These are phyloP conservation scores for Prosopocoilus inquinatus DNA, from an alignment of 2,888 invertebrate genomes.

Conservation along the genomic window DNA sequence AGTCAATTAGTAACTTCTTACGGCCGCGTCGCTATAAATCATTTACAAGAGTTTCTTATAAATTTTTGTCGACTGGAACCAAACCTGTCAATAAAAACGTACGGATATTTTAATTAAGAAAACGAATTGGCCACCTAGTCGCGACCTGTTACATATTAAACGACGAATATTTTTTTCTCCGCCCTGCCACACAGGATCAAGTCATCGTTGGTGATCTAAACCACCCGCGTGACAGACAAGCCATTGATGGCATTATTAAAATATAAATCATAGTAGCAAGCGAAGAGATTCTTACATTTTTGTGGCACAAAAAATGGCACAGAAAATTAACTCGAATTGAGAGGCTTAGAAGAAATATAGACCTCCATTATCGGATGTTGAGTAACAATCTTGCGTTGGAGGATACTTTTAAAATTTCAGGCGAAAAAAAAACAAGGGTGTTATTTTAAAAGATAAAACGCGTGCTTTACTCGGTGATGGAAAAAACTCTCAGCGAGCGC, in stretches of 20 bases:
- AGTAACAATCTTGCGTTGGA: too few relatives aligned
- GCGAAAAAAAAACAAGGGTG: neutral
- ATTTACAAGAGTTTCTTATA: too few relatives aligned
- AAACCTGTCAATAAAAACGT: neutral
- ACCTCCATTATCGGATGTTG: too few relatives aligned
- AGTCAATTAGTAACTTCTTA: too few relatives aligned
- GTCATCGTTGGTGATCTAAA: slow-evolving; percentile 3
- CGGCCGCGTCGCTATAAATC: too few relatives aligned
- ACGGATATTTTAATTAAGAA: neutral
- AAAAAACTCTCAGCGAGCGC: neutral
- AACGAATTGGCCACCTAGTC: neutral
- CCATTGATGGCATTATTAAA: slow-evolving; percentile 5
- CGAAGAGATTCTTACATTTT: too few relatives aligned
- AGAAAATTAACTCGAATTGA: too few relatives aligned
- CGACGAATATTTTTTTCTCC: neutral
- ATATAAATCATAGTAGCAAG: neutral
- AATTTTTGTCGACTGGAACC: too few relatives aligned
- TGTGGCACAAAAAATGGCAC: too few relatives aligned
- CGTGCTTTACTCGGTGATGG: neutral
- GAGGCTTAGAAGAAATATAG: too few relatives aligned
- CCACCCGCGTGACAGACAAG: slow-evolving; percentile 1
- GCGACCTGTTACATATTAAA: neutral
- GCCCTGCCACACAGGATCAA: neutral
- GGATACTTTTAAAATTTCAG: too few relatives aligned
- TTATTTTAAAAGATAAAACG: slow-evolving; percentile 2